Percentiles rank a stretch among this genome's conserved stretches.
phyloP scores from a whole-genome alignment of 37 sponge, comb jelly and placozoan genomes.

The Halichondria panicea region DNA sequence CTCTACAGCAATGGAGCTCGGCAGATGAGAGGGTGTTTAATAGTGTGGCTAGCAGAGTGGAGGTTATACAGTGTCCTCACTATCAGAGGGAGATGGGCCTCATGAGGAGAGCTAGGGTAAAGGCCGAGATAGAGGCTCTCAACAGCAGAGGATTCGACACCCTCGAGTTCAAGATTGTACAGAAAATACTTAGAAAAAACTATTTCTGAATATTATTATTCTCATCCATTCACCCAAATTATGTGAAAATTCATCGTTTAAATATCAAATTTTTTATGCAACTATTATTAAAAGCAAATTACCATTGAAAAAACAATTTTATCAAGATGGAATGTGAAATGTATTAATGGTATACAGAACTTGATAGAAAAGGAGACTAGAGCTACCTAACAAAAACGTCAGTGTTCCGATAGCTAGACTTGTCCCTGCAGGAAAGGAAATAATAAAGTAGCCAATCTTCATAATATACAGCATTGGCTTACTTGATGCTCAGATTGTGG shows the following conservation, averaged over 20 bases:
- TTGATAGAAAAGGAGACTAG: too few relatives aligned
- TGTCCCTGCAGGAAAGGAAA: slow-evolving; percentile 59
- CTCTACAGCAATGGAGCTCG: slow-evolving; percentile 70
- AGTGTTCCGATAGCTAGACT: slow-evolving; percentile 86
- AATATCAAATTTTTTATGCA: too few relatives aligned
- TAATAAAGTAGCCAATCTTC: neutral
- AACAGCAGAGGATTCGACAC: slow-evolving; percentile 57
- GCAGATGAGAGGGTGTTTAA: slow-evolving; percentile 56
- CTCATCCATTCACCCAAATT: too few relatives aligned
- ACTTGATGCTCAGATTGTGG: slow-evolving; percentile 85
- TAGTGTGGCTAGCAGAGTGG: slow-evolving; percentile 4
- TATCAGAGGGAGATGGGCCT: slow-evolving; percentile 51
- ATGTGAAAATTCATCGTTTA: too few relatives aligned
- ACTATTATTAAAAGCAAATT: too few relatives aligned
- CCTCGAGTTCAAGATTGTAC: slow-evolving; percentile 57
- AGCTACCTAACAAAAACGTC: slow-evolving; percentile 82
- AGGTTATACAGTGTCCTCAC: slow-evolving; percentile 33
- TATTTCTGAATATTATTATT: slow-evolving; percentile 48
- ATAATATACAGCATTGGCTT: neutral
- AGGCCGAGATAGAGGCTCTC: slow-evolving; percentile 90
- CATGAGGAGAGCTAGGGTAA: slow-evolving; percentile 55
- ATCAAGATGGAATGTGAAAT: too few relatives aligned
- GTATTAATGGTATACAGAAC: too few relatives aligned
- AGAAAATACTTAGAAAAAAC: slow-evolving; percentile 58
- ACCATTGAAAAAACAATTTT: too few relatives aligned